Conservation (phyloP, 2,888 invertebrate species). For the Digitonthophagus gazella region DNA sequence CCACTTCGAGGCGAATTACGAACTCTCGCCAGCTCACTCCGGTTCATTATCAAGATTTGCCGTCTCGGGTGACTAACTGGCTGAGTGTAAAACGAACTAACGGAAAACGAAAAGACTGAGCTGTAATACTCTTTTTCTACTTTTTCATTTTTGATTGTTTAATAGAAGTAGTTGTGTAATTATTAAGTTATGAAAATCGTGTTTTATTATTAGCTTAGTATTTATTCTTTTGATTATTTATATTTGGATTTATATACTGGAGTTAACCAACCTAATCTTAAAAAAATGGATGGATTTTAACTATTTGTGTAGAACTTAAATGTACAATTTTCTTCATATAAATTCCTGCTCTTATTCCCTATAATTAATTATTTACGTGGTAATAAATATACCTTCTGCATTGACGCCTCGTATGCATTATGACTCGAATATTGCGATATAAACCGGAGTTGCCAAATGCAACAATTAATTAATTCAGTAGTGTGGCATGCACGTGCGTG, state of each 20-base stretch:
- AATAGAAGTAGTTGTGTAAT: no score
- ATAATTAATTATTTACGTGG: no score
- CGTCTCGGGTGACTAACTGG: background rate
- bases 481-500: background rate
- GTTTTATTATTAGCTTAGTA: no score
- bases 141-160: background rate
- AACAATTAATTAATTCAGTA: background rate
- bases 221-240: no score
- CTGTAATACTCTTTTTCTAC: background rate
- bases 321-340: no score
- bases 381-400: no score
- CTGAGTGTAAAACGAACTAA: background rate
- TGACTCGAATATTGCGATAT: background rate
- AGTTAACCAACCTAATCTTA: no score
- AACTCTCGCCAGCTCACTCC: background rate
- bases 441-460: background rate
- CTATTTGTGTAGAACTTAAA: no score
- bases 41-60: background rate
- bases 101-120: background rate
- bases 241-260: no score
- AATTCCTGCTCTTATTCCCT: no score
- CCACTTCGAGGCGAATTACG: background rate
- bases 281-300: no score
- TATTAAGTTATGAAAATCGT: no score
- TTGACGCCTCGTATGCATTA: background rate